Evolutionary conservation across 2,888 invertebrate genomes (phyloP).

Genomic region (Auanema sp.): DNA sequence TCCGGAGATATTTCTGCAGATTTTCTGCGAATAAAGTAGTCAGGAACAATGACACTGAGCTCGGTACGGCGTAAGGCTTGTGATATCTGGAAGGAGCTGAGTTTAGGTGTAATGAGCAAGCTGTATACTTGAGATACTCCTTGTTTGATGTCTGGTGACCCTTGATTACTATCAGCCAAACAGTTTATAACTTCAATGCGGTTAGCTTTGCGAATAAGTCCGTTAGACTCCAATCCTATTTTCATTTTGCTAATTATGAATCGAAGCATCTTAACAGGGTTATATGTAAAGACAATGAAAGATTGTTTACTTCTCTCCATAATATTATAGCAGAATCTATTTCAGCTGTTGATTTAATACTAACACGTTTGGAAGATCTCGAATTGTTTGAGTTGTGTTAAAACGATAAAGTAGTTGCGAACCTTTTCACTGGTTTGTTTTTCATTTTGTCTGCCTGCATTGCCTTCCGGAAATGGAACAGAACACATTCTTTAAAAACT

Average conservation of each 20-base stretch:
- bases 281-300: background rate
- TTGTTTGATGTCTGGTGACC: constrained; percentile 8
- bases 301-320: constrained; percentile 34
- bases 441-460: constrained; percentile 35
- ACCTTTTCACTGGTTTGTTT: constrained; percentile 11
- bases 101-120: background rate
- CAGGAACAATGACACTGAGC: constrained; percentile 41
- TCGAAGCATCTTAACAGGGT: constrained; percentile 26
- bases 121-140: constrained; percentile 11
- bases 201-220: constrained; percentile 39
- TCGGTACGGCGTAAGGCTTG: constrained; percentile 36
- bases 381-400: background rate
- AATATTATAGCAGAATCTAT: constrained; percentile 48
- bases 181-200: constrained; percentile 24
- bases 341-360: constrained; percentile 33
- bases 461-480: constrained; percentile 47
- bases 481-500: constrained; percentile 49
- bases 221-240: constrained; percentile 36
- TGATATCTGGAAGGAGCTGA: constrained; percentile 7
- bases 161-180: constrained; percentile 7
- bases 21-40: constrained; percentile 44
- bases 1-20: constrained; percentile 19
- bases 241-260: constrained; percentile 48
- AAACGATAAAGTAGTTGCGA: background rate
- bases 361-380: constrained; percentile 14